Conservation (phyloP, 2,888 invertebrate genomes). For the Rutpela maculata region DNA sequence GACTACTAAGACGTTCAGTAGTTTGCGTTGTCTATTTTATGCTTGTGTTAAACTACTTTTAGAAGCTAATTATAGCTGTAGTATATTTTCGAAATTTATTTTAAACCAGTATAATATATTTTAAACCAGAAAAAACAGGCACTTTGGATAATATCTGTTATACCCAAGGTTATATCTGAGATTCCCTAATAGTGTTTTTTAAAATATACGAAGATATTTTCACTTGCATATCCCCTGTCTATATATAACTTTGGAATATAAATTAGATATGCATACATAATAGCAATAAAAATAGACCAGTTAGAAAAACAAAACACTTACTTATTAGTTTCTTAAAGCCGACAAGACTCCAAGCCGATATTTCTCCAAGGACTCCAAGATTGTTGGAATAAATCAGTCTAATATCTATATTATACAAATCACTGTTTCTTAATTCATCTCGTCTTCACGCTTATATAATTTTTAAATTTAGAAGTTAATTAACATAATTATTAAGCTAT, state of each 20-base stretch:
- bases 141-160: no score
- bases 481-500: not conserved
- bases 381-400: not conserved
- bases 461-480: not conserved
- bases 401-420: not conserved
- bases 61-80: no score
- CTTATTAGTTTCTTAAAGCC: not conserved
- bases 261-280: not conserved
- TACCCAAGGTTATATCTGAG: no score
- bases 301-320: not conserved
- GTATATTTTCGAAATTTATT: no score
- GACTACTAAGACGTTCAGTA: no score
- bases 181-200: no score
- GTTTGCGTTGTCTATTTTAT: no score
- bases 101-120: no score
- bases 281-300: slow-evolving; percentile 3
- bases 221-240: not conserved
- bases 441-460: not conserved
- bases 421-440: not conserved
- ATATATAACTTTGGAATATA: not conserved
- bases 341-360: not conserved
- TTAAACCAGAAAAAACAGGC: no score
- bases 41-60: no score
- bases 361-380: not conserved
- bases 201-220: no score